phyloP scores from a whole-genome alignment of 2,888 invertebrate species.

The Nomada goodeniana region DNA sequence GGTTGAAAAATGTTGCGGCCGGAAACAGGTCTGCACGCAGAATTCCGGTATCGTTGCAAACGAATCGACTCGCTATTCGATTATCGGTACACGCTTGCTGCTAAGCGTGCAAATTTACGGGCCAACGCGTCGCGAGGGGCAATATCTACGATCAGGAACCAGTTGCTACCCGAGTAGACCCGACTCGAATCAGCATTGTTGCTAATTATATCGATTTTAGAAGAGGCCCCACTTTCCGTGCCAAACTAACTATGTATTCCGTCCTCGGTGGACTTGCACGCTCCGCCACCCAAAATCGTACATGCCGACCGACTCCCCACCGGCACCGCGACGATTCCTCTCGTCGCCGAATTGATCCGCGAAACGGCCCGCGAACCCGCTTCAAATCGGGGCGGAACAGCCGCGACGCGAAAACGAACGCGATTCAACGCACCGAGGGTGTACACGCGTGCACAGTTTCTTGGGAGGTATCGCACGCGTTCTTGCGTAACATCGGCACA shows the following conservation, averaged over 20 bases:
- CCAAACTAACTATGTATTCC: constrained; percentile 15
- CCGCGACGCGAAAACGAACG: neutral
- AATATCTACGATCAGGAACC: neutral
- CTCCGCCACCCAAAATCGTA: neutral
- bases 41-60: too few species aligned
- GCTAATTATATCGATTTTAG: constrained; percentile 43
- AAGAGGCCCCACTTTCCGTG: constrained; percentile 27
- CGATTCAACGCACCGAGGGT: neutral
- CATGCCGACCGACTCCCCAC: neutral
- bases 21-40: too few species aligned
- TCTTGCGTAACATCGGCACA: constrained; percentile 45
- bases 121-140: neutral
- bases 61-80: too few species aligned
- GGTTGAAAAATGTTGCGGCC: constrained; percentile 31
- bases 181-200: constrained; percentile 9
- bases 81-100: too few species aligned
- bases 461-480: constrained; percentile 7
- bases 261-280: neutral
- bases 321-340: neutral
- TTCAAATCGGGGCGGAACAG: neutral
- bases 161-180: neutral
- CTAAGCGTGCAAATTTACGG: too few species aligned
- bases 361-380: constrained; percentile 18
- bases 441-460: neutral
- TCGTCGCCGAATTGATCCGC: neutral